phyloP scores from a whole-genome alignment of 2,113 vertebrate species.

The Potamarius usumacintae region DNA sequence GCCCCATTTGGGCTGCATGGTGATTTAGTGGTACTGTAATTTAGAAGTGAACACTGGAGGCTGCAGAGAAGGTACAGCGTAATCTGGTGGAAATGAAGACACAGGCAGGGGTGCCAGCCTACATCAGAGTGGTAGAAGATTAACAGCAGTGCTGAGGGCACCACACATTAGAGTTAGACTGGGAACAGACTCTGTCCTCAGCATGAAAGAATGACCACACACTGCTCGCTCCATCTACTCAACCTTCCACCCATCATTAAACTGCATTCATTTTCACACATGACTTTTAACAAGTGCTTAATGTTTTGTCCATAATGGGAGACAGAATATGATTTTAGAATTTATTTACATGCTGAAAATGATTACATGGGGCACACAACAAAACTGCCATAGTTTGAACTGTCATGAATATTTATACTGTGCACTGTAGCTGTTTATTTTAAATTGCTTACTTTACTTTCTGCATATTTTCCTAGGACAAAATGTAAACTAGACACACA shows the following conservation, averaged over 20 bases:
- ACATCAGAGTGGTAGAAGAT: constrained; percentile 62
- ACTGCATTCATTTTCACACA: not conserved
- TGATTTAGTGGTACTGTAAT: constrained; percentile 12
- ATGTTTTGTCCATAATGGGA: not conserved
- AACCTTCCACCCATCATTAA: constrained; percentile 50
- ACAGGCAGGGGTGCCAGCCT: constrained; percentile 54
- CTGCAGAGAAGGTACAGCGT: constrained; percentile 15
- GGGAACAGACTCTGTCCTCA: constrained; percentile 70
- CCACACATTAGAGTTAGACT: constrained; percentile 61
- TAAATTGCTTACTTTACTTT: too few species aligned
- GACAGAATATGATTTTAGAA: not conserved
- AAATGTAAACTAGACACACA: not conserved
- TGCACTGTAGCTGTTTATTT: not conserved
- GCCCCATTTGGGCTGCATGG: not conserved
- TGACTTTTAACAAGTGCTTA: not conserved
- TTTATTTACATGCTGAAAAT: not conserved
- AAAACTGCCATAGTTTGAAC: not conserved
- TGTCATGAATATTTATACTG: not conserved
- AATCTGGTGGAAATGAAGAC: constrained; percentile 54
- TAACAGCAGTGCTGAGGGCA: constrained; percentile 62
- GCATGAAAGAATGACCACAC: constrained; percentile 63
- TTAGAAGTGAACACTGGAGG: not conserved
- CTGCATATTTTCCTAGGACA: not conserved
- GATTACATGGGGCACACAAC: not conserved
- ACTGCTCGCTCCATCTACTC: constrained; percentile 58